Evolutionary conservation across 2,113 vertebrate species (phyloP).

Genomic region (Antechinus flavipes): DNA sequence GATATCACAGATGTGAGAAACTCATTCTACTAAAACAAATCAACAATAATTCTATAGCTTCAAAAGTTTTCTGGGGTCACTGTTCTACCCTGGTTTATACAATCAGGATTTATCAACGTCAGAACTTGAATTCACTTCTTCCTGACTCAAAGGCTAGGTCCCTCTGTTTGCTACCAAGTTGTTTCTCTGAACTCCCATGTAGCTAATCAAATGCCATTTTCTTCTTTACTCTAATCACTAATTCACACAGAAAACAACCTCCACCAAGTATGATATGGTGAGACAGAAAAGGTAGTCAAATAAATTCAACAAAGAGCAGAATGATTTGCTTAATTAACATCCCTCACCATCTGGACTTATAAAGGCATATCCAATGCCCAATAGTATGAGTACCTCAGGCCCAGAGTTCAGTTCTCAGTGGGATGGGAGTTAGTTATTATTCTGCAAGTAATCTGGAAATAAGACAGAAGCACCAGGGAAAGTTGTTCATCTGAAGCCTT

Average conservation of each 20-base stretch:
- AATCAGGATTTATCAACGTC: not conserved
- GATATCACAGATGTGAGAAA: not conserved
- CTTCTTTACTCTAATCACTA: not conserved
- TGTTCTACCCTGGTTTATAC: not conserved
- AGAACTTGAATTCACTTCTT: too few relatives aligned
- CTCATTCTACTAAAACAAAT: not conserved
- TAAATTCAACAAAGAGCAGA: not conserved
- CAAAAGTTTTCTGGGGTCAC: not conserved
- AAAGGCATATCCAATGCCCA: not conserved
- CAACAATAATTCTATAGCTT: not conserved
- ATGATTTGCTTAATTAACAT: accelerated
- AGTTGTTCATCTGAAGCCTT: not conserved
- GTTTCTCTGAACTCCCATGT: too few relatives aligned
- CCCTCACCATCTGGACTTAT: not conserved
- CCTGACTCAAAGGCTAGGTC: too few relatives aligned
- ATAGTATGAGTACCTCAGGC: not conserved
- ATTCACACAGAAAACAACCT: not conserved
- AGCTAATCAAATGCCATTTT: not conserved
- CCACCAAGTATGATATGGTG: not conserved
- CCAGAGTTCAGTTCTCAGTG: not conserved
- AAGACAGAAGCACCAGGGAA: not conserved
- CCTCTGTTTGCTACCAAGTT: not conserved
- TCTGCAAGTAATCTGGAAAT: not conserved
- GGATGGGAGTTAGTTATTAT: accelerated
- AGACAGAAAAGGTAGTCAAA: not conserved